Evolutionary conservation across 2,113 vertebrate genomes (phyloP), one percentile per base, ranked within the genome.

Genomic region (Polypterus bichir): DNA sequence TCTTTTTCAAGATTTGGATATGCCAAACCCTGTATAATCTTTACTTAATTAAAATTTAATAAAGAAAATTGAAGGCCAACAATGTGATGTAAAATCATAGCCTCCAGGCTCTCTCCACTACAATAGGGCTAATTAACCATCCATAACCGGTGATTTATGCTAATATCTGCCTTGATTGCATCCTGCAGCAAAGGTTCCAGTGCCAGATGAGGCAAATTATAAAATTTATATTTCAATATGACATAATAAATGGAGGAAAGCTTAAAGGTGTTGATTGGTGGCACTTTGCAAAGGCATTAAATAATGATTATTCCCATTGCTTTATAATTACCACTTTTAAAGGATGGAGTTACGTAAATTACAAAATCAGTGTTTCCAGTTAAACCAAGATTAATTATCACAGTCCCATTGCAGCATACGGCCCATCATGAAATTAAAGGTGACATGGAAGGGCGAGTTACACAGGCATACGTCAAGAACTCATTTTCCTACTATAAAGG

Each of bases 81-180:
- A 58, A 44, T 27, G 56, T 45, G 56, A 45, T 51, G 9, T 58
- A 45, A 46, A 58, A 44, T 58, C 44, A 44, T 44, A 58, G 6
- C 56, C 56, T 45, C 8, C 56, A 45, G 56, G 56, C 56, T 44
- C 56, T 58, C 8, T 27, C 27, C 27, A 64, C 5, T 64, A 58
- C 64, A 67, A 49, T 62, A 59, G 62, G 63, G 70, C 57, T 71
- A 71, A 67, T 62, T 80, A 63, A 60, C 47, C 64, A 74, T 54
- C 49, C 73, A 66, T 66, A 63, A 66, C 3, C 61, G 48, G 44
- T 65, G 62, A 71, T 72, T 66, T 69, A 60, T 74, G 57, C 7
- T 62, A 69, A 61, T 72, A 64, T 57, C 69, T 67, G 44, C 7
- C 27, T 71, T 73, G 70, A 69, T n/a, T 66, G 48, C 48, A 69